Base-by-base conservation (phyloP, 1,140 invertebrate species). In the Drosophila micromelanica region DNA sequence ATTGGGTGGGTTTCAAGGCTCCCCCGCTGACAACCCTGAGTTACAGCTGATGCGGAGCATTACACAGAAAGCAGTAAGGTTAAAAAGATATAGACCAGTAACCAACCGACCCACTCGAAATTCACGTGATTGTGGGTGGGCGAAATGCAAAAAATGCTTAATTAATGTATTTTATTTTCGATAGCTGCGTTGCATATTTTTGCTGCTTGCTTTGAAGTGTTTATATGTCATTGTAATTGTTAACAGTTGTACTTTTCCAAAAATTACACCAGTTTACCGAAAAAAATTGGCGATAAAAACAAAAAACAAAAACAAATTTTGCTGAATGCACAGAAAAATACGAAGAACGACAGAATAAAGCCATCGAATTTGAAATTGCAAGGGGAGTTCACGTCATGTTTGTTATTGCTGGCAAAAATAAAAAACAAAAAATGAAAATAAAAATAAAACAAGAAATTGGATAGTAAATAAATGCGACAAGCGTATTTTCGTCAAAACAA, bases 151-250 rank as follows among this genome's bases (percentile, higher is more conserved):
- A 77, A 80, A 80, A 56, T 80, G 78, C 78, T 73, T 81, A 81
- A 80, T 80, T 79, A 80, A 80, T 77, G 77, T 73, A 81, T 61
- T 80, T 77, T 70, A n/a, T n/a, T 54, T n/a, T 17, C 17, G 8
- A 37, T 37, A 40, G 27, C 56, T 63, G 57, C 54, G 61, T 68
- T 80, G 61, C 57, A 73, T 77, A 74, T 71, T 63, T 54, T 65
- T 73, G 48, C 59, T 55, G 38, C 23, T 59, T 52, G 46, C 27
- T 49, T 38, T 38, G 32, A 54, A 61, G 56, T 76, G 63, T 73
- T 84, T 81, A 74, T 81, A 73, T 81, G 75, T 84, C 65, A 74
- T 74, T 81, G 76, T 74, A 78, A 79, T 84, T 81, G 80, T 82
- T 79, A 74, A 82, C 79, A 84, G 69, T 65, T 82, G 79, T 81